Conservation (phyloP, 2,797 vertebrate genomes). For the Coendou prehensilis region DNA sequence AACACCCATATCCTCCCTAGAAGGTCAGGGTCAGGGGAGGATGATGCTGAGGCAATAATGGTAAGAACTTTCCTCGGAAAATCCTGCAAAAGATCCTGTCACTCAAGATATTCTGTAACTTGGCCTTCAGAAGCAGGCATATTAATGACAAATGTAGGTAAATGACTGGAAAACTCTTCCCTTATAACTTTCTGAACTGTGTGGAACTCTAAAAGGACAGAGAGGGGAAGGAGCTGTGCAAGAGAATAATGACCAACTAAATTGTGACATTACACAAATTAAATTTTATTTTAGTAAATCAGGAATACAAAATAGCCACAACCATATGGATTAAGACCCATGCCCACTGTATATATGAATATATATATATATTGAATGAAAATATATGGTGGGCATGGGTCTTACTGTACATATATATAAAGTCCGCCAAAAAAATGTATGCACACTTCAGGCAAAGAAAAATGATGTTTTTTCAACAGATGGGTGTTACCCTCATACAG, state of each 20-base stretch:
- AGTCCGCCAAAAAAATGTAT: neutral
- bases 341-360: neutral
- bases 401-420: neutral
- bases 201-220: slow-evolving; percentile 17
- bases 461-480: neutral
- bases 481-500: neutral
- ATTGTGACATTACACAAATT: neutral
- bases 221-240: neutral
- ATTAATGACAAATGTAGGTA: neutral
- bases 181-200: neutral
- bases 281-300: slow-evolving; percentile 47
- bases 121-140: slow-evolving; percentile 10
- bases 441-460: neutral
- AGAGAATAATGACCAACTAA: neutral
- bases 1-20: neutral
- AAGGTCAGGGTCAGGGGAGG: neutral
- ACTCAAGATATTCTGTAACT: slow-evolving; percentile 41
- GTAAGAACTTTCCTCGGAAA: slow-evolving; percentile 40
- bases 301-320: neutral
- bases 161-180: slow-evolving; percentile 22
- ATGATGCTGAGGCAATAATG: neutral
- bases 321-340: neutral
- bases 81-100: slow-evolving; percentile 38
- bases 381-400: neutral
- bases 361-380: neutral